These are phyloP conservation scores for Sebastolobus altivelis DNA, from an alignment of 2,797 vertebrate genomes.

Conservation along the genomic window DNA sequence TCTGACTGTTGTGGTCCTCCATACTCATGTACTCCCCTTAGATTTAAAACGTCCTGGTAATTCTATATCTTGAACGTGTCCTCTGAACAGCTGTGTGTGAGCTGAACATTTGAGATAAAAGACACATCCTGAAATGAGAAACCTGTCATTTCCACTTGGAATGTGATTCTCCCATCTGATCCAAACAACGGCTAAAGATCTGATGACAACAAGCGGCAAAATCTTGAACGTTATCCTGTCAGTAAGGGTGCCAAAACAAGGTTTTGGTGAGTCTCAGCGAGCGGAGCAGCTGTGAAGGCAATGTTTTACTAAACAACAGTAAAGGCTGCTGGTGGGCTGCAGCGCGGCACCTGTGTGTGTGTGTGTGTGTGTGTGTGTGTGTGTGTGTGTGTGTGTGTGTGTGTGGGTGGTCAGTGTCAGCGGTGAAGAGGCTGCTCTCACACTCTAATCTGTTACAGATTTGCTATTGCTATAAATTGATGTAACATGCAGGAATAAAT, in stretches of 20 bases:
- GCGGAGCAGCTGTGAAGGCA: constrained; percentile 58
- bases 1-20: no score
- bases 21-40: background rate
- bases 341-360: constrained; percentile 63
- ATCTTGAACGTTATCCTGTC: constrained; percentile 9
- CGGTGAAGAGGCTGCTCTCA: constrained; percentile 10
- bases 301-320: constrained; percentile 59
- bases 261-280: constrained; percentile 28
- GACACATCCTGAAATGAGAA: constrained; percentile 65
- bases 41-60: background rate
- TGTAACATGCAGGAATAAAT: background rate
- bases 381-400: constrained; percentile 46
- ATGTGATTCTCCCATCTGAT: constrained; percentile 36
- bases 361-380: no score
- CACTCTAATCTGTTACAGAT: constrained; percentile 14
- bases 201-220: constrained; percentile 29
- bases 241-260: background rate
- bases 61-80: background rate
- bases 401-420: constrained; percentile 61
- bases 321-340: constrained; percentile 53
- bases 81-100: constrained; percentile 43
- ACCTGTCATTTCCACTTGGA: constrained; percentile 63
- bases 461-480: background rate
- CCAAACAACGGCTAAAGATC: constrained; percentile 46
- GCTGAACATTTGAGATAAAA: constrained; percentile 49